These are phyloP conservation scores for Progne subis DNA, from an alignment of 2,113 vertebrate species.

Conservation along the genomic window DNA sequence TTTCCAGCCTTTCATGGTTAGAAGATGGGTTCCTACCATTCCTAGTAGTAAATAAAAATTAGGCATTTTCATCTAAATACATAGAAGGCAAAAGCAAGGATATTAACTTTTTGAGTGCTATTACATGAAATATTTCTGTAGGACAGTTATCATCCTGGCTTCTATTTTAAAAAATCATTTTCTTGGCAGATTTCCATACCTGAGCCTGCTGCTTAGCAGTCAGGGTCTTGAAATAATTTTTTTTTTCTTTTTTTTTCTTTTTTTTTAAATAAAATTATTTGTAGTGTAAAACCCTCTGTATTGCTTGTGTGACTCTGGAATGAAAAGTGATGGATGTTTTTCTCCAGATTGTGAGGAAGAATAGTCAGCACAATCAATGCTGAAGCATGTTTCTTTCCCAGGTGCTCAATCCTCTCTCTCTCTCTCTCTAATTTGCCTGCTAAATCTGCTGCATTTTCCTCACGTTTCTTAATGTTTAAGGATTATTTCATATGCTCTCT, in stretches of 20 bases:
- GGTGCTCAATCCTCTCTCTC: not conserved
- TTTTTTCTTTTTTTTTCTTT: not conserved
- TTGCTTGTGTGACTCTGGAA: not conserved
- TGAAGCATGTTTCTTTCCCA: not conserved
- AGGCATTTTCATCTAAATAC: not conserved
- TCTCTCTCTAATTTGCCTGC: not conserved
- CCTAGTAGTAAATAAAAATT: not conserved
- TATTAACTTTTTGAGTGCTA: not conserved
- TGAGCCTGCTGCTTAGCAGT: not conserved
- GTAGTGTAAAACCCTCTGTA: not conserved
- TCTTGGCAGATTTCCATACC: not conserved
- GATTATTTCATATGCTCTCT: slow-evolving; percentile 35
- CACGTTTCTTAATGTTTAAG: not conserved
- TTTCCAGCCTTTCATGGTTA: not conserved
- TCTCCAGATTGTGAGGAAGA: not conserved
- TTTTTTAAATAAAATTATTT: not conserved
- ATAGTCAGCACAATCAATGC: not conserved
- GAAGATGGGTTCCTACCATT: not conserved
- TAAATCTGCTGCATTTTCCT: slow-evolving; percentile 35
- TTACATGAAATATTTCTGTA: not conserved
- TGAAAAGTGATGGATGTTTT: not conserved
- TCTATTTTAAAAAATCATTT: not conserved
- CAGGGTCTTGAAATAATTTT: not conserved
- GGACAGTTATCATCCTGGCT: not conserved
- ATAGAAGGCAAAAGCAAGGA: not conserved